Conservation (phyloP, 2,113 vertebrate genomes). For the Erinaceus europaeus region DNA sequence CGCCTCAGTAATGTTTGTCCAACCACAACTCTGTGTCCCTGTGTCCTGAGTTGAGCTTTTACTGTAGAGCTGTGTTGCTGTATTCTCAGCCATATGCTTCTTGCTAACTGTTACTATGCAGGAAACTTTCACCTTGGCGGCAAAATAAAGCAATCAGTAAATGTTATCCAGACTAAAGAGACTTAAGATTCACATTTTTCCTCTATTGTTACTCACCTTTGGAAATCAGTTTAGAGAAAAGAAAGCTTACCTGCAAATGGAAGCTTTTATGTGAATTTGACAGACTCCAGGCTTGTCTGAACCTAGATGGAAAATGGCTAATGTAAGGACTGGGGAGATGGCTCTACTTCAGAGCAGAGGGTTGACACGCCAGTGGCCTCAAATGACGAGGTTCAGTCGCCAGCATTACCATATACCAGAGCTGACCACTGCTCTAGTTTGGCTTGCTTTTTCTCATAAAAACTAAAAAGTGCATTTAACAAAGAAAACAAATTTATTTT, state of each 20-base stretch:
- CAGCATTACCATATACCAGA: too few species aligned
- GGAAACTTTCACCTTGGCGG: conserved; percentile 1
- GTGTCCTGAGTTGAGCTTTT: conserved; percentile 63
- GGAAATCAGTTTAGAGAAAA: neutral
- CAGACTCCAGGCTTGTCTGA: neutral
- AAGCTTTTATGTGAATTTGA: conserved; percentile 2
- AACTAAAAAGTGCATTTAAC: too few species aligned
- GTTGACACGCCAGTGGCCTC: too few species aligned
- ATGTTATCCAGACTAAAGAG: neutral
- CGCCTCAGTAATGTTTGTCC: conserved; percentile 19
- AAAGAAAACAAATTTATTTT: too few species aligned
- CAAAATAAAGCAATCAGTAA: conserved; percentile 15
- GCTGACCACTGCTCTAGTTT: too few species aligned
- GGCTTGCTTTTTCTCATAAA: too few species aligned
- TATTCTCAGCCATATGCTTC: conserved; percentile 31
- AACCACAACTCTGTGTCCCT: conserved; percentile 15
- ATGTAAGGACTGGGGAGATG: too few species aligned
- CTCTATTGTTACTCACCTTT: neutral
- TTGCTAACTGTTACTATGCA: neutral
- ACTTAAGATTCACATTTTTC: conserved; percentile 25
- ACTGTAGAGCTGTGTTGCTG: conserved; percentile 52
- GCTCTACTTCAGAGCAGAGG: too few species aligned
- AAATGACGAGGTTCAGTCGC: too few species aligned
- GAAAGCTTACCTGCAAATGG: conserved; percentile 15
- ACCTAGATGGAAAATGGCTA: neutral